Evolutionary conservation across 1,140 invertebrate species (phyloP).

Genomic region (Drosophila triauraria): DNA sequence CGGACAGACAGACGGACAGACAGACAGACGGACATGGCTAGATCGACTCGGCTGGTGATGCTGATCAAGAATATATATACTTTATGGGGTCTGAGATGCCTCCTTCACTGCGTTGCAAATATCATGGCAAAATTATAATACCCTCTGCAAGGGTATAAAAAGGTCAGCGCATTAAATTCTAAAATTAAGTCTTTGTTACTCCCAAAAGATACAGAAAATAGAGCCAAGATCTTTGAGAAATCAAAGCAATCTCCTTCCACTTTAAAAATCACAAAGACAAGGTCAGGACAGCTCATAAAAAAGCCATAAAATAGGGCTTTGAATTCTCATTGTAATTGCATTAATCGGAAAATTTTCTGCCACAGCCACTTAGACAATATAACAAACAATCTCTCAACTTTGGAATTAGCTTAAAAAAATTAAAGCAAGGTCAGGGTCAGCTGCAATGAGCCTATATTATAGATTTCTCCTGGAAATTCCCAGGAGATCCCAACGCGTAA

Average conservation of each 20-base stretch:
- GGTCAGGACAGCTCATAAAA: constrained; percentile 1
- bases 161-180: not conserved
- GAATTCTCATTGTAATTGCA: constrained; percentile 7
- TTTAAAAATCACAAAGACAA: not conserved
- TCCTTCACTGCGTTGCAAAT: too few relatives aligned
- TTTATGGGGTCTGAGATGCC: too few relatives aligned
- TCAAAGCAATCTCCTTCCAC: not conserved
- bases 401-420: not conserved
- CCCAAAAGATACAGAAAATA: not conserved
- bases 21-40: too few relatives aligned
- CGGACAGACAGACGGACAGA: too few relatives aligned
- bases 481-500: not conserved
- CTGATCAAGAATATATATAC: too few relatives aligned
- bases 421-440: constrained; percentile 28
- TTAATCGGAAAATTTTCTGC: constrained; percentile 7
- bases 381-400: constrained; percentile 4
- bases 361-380: not conserved
- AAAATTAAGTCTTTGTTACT: not conserved
- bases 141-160: too few relatives aligned
- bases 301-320: not conserved
- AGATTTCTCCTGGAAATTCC: not conserved
- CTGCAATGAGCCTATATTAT: constrained; percentile 1
- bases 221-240: not conserved
- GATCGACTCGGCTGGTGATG: too few relatives aligned
- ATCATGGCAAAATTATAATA: too few relatives aligned